Evolutionary conservation across 2,113 vertebrate genomes (phyloP).

Genomic region (Rhinoptilus africanus): DNA sequence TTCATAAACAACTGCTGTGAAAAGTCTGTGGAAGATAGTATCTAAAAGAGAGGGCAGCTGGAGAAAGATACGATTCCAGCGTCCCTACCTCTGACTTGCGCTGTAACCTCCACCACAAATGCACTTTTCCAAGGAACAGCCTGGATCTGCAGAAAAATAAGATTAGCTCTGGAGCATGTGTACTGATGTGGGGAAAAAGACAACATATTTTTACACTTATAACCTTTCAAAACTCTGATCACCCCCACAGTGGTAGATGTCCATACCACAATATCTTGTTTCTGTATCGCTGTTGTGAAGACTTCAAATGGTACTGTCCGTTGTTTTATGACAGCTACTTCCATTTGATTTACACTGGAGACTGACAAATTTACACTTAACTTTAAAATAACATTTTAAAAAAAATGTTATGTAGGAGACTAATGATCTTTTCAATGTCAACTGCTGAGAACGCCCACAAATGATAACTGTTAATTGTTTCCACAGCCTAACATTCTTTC

Average conservation of each 20-base stretch:
- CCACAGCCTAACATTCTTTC: not conserved
- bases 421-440: slow-evolving; percentile 45
- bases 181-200: not conserved
- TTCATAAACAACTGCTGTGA: not conserved
- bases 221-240: not conserved
- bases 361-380: slow-evolving; percentile 50
- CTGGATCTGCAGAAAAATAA: not conserved
- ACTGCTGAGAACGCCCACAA: not conserved
- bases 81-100: not conserved
- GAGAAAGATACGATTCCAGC: not conserved
- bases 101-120: not conserved
- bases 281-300: accelerated
- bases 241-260: not conserved
- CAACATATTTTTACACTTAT: not conserved
- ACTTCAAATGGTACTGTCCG: not conserved
- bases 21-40: not conserved
- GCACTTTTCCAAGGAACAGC: not conserved
- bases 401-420: not conserved
- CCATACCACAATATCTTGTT: not conserved
- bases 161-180: not conserved
- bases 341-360: slow-evolving; percentile 8
- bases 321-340: slow-evolving; percentile 1
- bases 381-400: slow-evolving; percentile 14
- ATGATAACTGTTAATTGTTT: not conserved
- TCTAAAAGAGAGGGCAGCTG: not conserved